Evolutionary conservation across 2,113 vertebrate species (phyloP).

Genomic region (Tachycineta bicolor): DNA sequence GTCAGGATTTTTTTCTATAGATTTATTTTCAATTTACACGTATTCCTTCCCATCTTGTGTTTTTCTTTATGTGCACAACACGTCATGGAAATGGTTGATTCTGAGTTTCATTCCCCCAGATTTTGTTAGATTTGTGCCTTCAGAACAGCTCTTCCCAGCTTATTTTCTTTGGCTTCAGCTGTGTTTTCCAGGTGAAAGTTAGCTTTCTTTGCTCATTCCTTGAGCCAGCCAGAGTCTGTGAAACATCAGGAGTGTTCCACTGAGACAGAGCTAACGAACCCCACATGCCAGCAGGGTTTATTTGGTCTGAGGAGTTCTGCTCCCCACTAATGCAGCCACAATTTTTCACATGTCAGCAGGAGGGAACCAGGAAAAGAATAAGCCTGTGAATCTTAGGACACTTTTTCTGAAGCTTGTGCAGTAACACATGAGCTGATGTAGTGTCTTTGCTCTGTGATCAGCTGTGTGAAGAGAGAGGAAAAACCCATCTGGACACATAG

Average conservation of each 20-base stretch:
- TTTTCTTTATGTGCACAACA: not conserved
- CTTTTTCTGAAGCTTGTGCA: not conserved
- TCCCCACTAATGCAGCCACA: not conserved
- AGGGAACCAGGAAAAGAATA: not conserved
- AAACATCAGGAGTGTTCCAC: not conserved
- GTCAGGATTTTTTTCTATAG: not conserved
- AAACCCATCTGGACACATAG: not conserved
- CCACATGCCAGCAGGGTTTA: not conserved
- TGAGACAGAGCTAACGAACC: not conserved
- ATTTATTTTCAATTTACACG: not conserved
- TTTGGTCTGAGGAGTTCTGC: not conserved
- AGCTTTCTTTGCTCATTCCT: not conserved
- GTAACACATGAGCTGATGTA: not conserved
- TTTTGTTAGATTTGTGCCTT: accelerated
- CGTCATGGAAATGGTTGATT: not conserved
- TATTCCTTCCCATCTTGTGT: not conserved
- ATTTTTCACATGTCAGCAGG: not conserved
- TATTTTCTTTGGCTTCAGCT: not conserved
- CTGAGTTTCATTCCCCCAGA: not conserved
- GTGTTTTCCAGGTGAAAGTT: not conserved
- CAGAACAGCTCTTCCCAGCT: not conserved
- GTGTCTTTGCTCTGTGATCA: not conserved
- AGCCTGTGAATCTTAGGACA: not conserved
- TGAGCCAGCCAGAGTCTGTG: not conserved
- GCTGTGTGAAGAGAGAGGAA: not conserved